Evolutionary conservation across 1,140 invertebrate species (phyloP).

Genomic region (Drosophila sp.): DNA sequence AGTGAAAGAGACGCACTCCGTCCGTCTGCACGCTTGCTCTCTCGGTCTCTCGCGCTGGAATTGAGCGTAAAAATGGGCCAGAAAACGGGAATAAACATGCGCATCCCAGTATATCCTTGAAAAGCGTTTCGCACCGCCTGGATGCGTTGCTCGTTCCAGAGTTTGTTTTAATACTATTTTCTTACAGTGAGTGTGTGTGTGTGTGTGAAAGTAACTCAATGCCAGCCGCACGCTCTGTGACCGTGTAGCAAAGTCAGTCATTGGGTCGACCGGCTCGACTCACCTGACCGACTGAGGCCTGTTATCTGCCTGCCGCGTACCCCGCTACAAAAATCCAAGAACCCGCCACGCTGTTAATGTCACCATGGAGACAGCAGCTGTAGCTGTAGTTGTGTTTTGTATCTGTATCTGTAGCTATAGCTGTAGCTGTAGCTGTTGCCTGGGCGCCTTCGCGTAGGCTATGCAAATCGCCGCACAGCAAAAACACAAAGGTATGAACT

Average conservation of each 20-base stretch:
- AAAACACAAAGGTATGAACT: slow-evolving; percentile 50
- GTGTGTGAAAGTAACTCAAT: slow-evolving; percentile 54
- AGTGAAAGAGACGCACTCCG: slow-evolving; percentile 66
- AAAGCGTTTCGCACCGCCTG: slow-evolving; percentile 52
- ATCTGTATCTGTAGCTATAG: neutral
- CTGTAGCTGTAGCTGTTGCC: slow-evolving; percentile 24
- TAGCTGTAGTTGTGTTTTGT: slow-evolving; percentile 24
- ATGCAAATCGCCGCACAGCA: slow-evolving; percentile 77
- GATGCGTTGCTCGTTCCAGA: slow-evolving; percentile 68
- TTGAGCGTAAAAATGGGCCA: slow-evolving; percentile 65
- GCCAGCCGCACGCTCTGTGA: slow-evolving; percentile 48
- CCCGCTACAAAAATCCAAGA: slow-evolving; percentile 19
- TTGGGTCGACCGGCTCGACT: slow-evolving; percentile 40
- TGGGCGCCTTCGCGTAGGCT: slow-evolving; percentile 53
- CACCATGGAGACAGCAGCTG: slow-evolving; percentile 69
- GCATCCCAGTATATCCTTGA: slow-evolving; percentile 80
- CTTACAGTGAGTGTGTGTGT: neutral
- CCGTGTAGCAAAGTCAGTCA: slow-evolving; percentile 68
- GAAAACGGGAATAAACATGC: slow-evolving; percentile 79
- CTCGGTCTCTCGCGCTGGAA: slow-evolving; percentile 57
- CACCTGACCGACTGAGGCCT: slow-evolving; percentile 60
- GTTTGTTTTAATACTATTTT: slow-evolving; percentile 35
- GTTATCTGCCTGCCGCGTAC: neutral
- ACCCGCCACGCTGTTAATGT: slow-evolving; percentile 66
- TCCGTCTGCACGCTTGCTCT: slow-evolving; percentile 8